Evolutionary conservation across 2,113 vertebrate genomes (phyloP).

Genomic region (Ceuthmochares aereus): DNA sequence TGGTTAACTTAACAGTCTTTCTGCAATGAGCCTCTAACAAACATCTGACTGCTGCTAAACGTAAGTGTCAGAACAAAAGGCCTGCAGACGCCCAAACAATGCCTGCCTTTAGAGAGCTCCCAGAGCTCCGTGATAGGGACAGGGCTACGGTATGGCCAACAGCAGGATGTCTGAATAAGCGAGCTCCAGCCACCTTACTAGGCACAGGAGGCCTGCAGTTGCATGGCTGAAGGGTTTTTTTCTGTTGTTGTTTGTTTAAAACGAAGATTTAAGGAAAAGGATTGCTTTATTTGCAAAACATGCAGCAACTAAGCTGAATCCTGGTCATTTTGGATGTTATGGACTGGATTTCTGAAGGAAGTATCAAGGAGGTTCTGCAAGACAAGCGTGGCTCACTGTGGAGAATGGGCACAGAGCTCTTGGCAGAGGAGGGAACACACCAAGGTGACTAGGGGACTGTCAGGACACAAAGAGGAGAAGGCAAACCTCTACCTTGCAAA

Average conservation of each 20-base stretch:
- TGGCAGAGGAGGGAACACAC: not conserved
- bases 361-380: not conserved
- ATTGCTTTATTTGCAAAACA: not conserved
- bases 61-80: not conserved
- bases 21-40: constrained; percentile 10
- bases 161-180: not conserved
- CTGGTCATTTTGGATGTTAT: not conserved
- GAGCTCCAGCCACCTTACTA: not conserved
- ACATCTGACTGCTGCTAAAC: constrained; percentile 39
- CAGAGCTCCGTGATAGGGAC: not conserved
- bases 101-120: not conserved
- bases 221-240: not conserved
- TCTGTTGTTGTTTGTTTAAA: not conserved
- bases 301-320: not conserved
- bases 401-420: not conserved
- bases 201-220: not conserved
- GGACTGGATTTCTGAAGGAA: not conserved
- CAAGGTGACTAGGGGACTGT: not conserved
- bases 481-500: not conserved
- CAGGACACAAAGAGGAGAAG: not conserved
- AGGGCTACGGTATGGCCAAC: not conserved
- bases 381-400: not conserved
- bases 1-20: constrained; percentile 42
- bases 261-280: not conserved
- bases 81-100: not conserved